Evolutionary conservation across 2,113 vertebrate genomes (phyloP).

Genomic region (Sapajus apella): DNA sequence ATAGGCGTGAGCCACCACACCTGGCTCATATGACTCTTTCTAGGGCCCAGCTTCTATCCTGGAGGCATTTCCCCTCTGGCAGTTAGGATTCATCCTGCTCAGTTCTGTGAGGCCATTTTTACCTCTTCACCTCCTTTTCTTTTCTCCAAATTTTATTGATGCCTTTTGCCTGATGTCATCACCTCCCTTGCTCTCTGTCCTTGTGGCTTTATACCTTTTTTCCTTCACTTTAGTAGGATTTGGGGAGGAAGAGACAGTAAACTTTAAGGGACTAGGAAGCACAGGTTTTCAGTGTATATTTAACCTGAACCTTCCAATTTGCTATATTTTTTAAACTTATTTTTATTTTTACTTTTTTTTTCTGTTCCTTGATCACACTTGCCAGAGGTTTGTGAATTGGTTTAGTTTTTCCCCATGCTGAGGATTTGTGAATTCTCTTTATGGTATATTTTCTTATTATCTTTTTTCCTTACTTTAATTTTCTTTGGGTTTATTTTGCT

Average conservation of each 20-base stretch:
- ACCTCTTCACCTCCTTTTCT: too few relatives aligned
- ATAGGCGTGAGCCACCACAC: too few relatives aligned
- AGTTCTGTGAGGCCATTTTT: fast-evolving
- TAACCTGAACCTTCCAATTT: background rate
- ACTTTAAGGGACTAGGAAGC: background rate
- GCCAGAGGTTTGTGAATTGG: background rate
- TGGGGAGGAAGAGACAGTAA: too few relatives aligned
- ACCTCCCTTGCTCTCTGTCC: background rate
- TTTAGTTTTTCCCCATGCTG: background rate
- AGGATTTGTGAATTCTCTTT: background rate
- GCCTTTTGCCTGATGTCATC: background rate
- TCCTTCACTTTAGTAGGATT: background rate
- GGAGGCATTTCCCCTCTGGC: background rate
- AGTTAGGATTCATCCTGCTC: background rate
- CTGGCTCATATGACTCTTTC: too few relatives aligned
- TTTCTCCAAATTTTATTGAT: background rate
- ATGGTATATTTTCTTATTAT: background rate
- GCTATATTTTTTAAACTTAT: background rate
- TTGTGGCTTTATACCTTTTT: background rate
- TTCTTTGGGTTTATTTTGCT: background rate
- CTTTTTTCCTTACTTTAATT: background rate
- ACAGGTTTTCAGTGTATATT: background rate
- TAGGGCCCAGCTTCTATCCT: too few relatives aligned
- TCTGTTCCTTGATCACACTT: background rate
- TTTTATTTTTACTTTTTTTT: background rate